Evolutionary conservation across 2,888 invertebrate genomes (phyloP).

Genomic region (Drosophila borborema): DNA sequence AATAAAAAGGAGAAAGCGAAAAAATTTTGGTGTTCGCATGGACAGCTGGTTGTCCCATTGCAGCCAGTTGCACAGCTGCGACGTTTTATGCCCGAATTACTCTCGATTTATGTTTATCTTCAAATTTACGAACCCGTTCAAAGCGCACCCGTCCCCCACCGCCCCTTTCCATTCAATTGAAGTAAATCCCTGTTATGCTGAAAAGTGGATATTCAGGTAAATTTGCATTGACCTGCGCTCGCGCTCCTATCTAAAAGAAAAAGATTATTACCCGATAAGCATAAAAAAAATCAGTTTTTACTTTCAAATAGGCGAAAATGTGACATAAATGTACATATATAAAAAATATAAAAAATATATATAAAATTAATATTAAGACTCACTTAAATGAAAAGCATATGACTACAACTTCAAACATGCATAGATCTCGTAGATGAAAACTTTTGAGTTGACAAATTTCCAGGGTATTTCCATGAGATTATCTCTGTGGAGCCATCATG

Average conservation of each 20-base stretch:
- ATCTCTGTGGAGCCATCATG: background rate
- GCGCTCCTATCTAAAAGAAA: background rate
- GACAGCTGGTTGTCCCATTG: slow-evolving; percentile 50
- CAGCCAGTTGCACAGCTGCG: slow-evolving; percentile 45
- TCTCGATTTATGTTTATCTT: slow-evolving; percentile 78
- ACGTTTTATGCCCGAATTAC: slow-evolving; percentile 70
- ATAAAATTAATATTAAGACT: too few species aligned
- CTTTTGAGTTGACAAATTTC: background rate
- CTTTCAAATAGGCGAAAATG: too few species aligned
- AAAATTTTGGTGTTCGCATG: slow-evolving; percentile 23
- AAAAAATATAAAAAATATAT: too few species aligned
- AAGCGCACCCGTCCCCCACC: too few species aligned
- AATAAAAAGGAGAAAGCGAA: slow-evolving; percentile 32
- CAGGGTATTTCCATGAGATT: slow-evolving; percentile 21
- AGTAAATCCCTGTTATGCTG: background rate
- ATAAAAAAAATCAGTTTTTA: too few species aligned
- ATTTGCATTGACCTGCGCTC: background rate
- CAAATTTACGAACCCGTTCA: slow-evolving; percentile 64
- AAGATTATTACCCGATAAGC: background rate
- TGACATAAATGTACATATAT: too few species aligned
- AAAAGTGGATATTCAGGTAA: background rate
- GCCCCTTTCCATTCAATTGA: background rate
- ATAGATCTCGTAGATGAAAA: too few species aligned
- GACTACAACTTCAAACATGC: too few species aligned
- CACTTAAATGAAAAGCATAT: too few species aligned